These are phyloP conservation scores for Drosophila ezoana DNA, from an alignment of 2,888 invertebrate species.

Conservation along the genomic window DNA sequence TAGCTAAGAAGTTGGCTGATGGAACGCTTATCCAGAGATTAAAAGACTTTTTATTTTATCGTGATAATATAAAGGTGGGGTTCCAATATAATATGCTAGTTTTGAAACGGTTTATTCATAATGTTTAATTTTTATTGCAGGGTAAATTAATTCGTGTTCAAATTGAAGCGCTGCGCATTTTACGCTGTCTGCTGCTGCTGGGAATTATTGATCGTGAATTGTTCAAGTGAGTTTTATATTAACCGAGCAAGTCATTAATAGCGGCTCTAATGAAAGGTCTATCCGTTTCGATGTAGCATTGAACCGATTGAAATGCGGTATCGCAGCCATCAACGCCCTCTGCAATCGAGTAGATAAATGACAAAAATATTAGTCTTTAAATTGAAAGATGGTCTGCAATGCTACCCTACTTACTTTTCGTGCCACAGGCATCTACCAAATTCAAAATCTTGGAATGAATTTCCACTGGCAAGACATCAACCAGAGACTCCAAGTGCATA, in stretches of 20 bases:
- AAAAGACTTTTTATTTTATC: constrained; percentile 80
- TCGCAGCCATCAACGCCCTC: constrained; percentile 83
- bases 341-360: constrained; percentile 36
- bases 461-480: constrained; percentile 80
- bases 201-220: constrained; percentile 74
- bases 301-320: constrained; percentile 76
- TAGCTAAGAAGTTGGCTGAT: constrained; percentile 74
- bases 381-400: neutral
- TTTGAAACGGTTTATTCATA: constrained; percentile 8
- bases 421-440: constrained; percentile 73
- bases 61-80: constrained; percentile 81
- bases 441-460: constrained; percentile 60
- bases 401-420: constrained; percentile 67
- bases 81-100: neutral
- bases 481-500: constrained; percentile 78
- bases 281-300: constrained; percentile 81
- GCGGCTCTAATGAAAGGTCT: constrained; percentile 52
- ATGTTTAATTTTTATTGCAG: constrained; percentile 56
- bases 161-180: constrained; percentile 86
- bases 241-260: constrained; percentile 44
- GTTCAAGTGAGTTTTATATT: constrained; percentile 77
- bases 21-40: constrained; percentile 69
- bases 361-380: neutral
- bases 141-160: constrained; percentile 86
- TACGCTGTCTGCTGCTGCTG: constrained; percentile 80